Conservation (phyloP, 2,888 invertebrate genomes). For the Melipona beecheii region DNA sequence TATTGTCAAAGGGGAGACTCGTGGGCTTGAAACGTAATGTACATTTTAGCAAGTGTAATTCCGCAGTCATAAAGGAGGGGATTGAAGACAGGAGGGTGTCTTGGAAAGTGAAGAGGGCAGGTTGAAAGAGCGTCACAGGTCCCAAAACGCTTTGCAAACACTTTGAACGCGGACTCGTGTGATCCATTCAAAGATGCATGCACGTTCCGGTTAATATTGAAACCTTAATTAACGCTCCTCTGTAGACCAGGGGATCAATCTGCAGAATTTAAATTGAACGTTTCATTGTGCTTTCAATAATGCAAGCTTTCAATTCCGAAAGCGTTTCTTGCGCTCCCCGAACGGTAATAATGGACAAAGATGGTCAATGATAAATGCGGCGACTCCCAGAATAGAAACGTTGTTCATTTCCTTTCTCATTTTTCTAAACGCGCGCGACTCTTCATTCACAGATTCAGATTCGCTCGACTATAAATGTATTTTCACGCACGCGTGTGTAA, state of each 20-base stretch:
- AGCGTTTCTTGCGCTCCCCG: neutral
- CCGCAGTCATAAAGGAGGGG: neutral
- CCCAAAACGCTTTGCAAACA: conserved; percentile 20
- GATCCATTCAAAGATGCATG: conserved; percentile 41
- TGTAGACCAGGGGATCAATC: conserved; percentile 6
- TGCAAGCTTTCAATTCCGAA: conserved; percentile 29
- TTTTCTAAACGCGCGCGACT: neutral
- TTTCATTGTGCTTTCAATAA: conserved; percentile 35
- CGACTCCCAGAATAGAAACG: neutral
- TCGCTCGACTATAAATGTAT: neutral
- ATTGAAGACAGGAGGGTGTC: neutral
- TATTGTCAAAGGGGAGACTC: neutral
- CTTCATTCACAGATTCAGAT: neutral
- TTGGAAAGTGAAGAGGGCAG: neutral
- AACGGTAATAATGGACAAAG: conserved; percentile 3
- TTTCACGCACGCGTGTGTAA: neutral
- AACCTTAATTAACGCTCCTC: conserved; percentile 37
- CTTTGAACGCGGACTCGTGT: conserved; percentile 20
- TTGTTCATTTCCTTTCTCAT: neutral
- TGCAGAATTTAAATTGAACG: conserved; percentile 45
- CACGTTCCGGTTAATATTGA: conserved; percentile 41
- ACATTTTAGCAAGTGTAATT: neutral
- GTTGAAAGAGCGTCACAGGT: conserved; percentile 3
- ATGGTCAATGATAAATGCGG: neutral
- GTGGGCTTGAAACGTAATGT: neutral